These are phyloP conservation scores for Thermophis baileyi DNA, from an alignment of 2,113 vertebrate genomes.

Conservation along the genomic window DNA sequence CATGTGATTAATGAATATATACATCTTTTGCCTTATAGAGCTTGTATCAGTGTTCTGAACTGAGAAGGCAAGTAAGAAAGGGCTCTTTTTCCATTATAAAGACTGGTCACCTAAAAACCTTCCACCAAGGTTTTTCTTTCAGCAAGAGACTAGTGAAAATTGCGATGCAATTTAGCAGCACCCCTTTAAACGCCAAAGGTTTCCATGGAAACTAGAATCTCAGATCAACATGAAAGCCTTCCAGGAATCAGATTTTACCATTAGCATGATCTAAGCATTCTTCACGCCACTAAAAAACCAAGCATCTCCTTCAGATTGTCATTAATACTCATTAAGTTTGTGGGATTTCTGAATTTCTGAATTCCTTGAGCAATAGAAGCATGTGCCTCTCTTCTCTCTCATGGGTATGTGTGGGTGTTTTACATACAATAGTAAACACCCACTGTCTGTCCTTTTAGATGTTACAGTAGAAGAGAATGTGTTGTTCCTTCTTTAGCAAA, in stretches of 20 bases:
- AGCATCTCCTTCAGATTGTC: slow-evolving; percentile 43
- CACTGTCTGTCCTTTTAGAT: not conserved
- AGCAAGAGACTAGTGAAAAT: slow-evolving; percentile 60
- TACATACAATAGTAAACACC: not conserved
- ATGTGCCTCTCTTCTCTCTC: not conserved
- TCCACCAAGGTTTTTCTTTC: slow-evolving; percentile 55
- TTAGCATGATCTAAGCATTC: slow-evolving; percentile 51
- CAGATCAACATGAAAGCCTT: slow-evolving; percentile 60
- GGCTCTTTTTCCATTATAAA: slow-evolving; percentile 47
- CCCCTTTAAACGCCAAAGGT: slow-evolving; percentile 58
- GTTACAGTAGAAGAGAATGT: not conserved
- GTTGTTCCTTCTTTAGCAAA: slow-evolving; percentile 17
- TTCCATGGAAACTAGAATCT: slow-evolving; percentile 67
- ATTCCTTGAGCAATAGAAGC: not conserved
- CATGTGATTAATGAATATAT: slow-evolving; percentile 11
- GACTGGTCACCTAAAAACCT: slow-evolving; percentile 40
- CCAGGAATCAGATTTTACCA: slow-evolving; percentile 56
- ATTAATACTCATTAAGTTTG: slow-evolving; percentile 50
- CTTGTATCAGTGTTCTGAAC: slow-evolving; percentile 27
- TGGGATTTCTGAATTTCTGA: slow-evolving; percentile 20
- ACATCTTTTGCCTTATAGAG: slow-evolving; percentile 22
- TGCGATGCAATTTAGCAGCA: slow-evolving; percentile 65
- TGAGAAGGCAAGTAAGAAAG: slow-evolving; percentile 30
- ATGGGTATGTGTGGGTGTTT: not conserved
- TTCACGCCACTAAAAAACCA: slow-evolving; percentile 33